Conservation (phyloP, 2,113 vertebrate genomes). For the Prunella himalayana region DNA sequence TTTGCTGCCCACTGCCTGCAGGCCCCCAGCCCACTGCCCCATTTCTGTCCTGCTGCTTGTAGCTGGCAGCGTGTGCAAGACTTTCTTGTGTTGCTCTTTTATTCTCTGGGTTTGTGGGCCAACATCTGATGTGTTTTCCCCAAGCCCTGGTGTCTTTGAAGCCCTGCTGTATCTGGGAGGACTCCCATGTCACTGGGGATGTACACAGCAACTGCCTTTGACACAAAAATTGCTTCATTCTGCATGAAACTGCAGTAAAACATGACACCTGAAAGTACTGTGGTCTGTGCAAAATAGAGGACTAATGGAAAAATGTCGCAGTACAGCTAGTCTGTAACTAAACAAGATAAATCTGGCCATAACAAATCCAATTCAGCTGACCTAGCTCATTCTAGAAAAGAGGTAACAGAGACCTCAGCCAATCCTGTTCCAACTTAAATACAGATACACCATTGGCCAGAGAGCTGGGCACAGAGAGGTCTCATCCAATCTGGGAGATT, state of each 20-base stretch:
- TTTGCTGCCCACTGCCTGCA: not conserved
- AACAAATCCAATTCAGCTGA: not conserved
- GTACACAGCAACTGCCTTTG: not conserved
- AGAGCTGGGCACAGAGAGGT: not conserved
- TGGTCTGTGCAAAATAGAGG: not conserved
- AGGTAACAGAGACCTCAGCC: not conserved
- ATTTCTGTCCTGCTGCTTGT: not conserved
- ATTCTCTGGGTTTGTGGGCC: not conserved
- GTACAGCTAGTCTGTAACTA: not conserved
- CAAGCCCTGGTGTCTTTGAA: not conserved
- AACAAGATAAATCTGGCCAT: not conserved
- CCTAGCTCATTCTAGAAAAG: not conserved
- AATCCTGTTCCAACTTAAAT: not conserved
- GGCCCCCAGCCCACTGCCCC: not conserved
- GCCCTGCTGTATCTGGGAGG: not conserved
- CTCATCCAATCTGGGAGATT: not conserved
- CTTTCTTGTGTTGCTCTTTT: not conserved
- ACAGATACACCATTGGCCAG: not conserved
- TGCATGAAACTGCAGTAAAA: not conserved
- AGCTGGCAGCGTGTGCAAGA: not conserved
- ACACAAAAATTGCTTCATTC: not conserved
- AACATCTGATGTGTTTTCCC: not conserved
- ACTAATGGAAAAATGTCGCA: not conserved
- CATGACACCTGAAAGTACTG: not conserved
- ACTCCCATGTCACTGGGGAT: not conserved